Base-by-base conservation (phyloP, 2,888 invertebrate species). In the Heliconius ethilla region DNA sequence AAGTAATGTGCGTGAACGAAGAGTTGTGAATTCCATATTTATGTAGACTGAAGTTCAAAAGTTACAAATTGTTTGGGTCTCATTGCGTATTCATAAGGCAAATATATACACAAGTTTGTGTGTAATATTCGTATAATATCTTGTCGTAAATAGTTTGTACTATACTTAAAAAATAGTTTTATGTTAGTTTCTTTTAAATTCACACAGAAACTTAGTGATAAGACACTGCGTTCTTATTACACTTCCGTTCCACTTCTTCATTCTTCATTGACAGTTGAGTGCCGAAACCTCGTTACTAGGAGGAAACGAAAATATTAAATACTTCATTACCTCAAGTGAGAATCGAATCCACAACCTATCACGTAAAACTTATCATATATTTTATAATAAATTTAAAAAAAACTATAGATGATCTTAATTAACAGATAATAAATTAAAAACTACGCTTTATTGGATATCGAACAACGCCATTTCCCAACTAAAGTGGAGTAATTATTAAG, bases 51-150 rank as follows among this genome's bases (percentile, higher is more conserved):
- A 70, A 75, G 33, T 76, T 55, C 69, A 59, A 76, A 79, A 76
- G 67, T 73, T 69, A 66, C 62, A 77, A 67, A 73, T 72, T 72
- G 72, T 70, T 76, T 27, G 70, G 72, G 55, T 33, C 65, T 77
- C 76, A 72, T 77, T 77, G 72, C 3, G 63, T 72, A 77, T 77
- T 77, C 76, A 77, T 76, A 72, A 72, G 63, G 65, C 37, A 55
- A n/a, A 72, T 59, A 51, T 13, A 62, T n/a, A 25, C 72, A 27
- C 66, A 37, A 65, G 65, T 51, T 70, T 27, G 63, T 74, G 63
- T 74, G 40, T 62, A 45, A 45, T 63, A 74, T 63, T 74, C 40
- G 45, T 45, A 74, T 63, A 65, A 45, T 74, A 3, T 59, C 11
- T 3, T 27, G 27, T 63, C n/a, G 45, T 63, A 25, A 25, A 55